These are phyloP conservation scores for Agrilus planipennis DNA, from an alignment of 1,140 invertebrate genomes.

Conservation along the genomic window DNA sequence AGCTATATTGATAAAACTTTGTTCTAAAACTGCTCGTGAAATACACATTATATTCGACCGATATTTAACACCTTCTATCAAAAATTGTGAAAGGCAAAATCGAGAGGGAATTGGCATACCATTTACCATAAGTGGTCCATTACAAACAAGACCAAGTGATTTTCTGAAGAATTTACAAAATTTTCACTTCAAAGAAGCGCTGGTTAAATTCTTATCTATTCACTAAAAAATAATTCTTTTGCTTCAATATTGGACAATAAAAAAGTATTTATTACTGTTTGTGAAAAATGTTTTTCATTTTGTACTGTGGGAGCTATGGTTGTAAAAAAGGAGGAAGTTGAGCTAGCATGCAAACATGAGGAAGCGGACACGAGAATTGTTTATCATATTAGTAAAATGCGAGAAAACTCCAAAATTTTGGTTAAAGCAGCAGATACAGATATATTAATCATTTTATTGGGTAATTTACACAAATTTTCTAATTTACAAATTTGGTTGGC, in stretches of 20 bases:
- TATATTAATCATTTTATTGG: constrained; percentile 26
- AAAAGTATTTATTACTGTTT: constrained; percentile 24
- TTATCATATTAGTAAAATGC: constrained; percentile 19
- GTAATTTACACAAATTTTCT: constrained; percentile 26
- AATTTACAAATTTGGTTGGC: constrained; percentile 23
- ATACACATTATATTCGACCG: constrained; percentile 27
- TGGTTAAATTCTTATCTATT: constrained; percentile 24
- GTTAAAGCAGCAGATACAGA: constrained; percentile 26
- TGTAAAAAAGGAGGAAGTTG: constrained; percentile 20
- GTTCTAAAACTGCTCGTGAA: background rate
- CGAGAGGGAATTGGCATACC: constrained; percentile 19
- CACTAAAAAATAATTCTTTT: constrained; percentile 23
- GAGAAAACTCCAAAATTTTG: constrained; percentile 15
- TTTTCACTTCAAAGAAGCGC: constrained; percentile 27
- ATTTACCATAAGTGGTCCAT: constrained; percentile 23
- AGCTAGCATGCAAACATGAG: constrained; percentile 24
- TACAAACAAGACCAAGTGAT: constrained; percentile 24
- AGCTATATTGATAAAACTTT: constrained; percentile 1
- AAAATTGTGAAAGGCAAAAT: constrained; percentile 26
- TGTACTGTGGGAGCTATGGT: background rate
- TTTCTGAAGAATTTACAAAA: constrained; percentile 26
- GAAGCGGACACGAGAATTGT: constrained; percentile 24
- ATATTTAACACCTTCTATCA: constrained; percentile 28
- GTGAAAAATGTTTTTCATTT: constrained; percentile 9
- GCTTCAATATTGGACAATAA: constrained; percentile 23